A percentile compares a stretch with the other conserved stretches of the same genome.
These are phyloP conservation scores for Rhynchomys soricoides DNA, from an alignment of 2,113 vertebrate species.

Conservation along the genomic window DNA sequence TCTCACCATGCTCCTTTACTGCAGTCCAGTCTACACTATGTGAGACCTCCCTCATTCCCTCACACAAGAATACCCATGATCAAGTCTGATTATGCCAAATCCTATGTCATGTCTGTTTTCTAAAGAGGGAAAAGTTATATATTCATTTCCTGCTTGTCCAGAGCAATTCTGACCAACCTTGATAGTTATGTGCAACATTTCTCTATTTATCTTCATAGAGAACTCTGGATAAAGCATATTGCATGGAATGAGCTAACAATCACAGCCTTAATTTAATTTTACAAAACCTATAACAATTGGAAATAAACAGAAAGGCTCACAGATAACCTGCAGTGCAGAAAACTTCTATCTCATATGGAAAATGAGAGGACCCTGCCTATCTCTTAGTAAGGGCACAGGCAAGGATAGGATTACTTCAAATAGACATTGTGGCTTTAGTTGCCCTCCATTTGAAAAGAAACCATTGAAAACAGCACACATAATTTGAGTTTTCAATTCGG, in stretches of 20 bases:
- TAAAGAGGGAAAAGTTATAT: neutral
- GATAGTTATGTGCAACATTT: accelerated
- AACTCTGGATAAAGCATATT: neutral
- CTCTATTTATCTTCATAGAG: neutral
- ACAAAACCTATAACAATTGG: neutral
- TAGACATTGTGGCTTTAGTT: no score
- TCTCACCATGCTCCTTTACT: neutral
- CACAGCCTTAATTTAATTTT: neutral
- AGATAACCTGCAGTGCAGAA: neutral
- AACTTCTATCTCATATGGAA: neutral
- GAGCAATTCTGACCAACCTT: neutral
- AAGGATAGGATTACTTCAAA: neutral
- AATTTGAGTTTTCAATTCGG: neutral
- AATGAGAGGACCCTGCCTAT: neutral
- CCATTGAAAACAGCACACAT: neutral
- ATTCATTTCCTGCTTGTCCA: no score
- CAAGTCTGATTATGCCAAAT: accelerated
- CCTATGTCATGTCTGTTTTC: neutral
- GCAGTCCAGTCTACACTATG: accelerated
- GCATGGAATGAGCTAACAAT: neutral
- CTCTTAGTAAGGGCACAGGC: neutral
- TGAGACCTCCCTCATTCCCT: no score
- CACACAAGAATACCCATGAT: neutral
- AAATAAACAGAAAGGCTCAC: neutral
- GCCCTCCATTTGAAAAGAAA: neutral